phyloP scores from a whole-genome alignment of 1,140 invertebrate genomes.

The Parasteatoda tepidariorum region DNA sequence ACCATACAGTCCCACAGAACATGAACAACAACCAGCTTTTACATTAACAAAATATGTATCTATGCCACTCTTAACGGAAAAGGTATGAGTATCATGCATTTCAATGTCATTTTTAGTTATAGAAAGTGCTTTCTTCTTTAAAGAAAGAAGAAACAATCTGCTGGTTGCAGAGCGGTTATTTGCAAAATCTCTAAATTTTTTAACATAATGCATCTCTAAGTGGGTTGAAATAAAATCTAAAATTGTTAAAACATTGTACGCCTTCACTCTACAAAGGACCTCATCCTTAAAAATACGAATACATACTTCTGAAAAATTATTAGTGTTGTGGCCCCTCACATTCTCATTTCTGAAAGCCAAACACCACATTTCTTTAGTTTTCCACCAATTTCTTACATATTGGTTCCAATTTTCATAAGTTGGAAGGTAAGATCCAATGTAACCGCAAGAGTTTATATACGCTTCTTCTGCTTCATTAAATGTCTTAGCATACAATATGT shows the following conservation, averaged over 20 bases:
- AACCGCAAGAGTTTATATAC: not conserved
- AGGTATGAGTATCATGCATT: not conserved
- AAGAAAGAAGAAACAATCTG: not conserved
- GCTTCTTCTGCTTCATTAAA: not conserved
- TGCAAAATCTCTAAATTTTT: not conserved
- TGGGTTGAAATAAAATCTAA: not conserved
- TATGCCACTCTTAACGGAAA: not conserved
- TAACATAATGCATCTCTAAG: not conserved
- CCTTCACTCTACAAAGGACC: not conserved
- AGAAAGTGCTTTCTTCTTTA: not conserved
- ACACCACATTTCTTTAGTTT: constrained; percentile 5
- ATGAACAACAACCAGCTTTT: not conserved
- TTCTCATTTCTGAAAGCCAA: constrained; percentile 1
- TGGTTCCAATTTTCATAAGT: not conserved
- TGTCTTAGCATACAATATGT: not conserved
- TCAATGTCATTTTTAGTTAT: not conserved
- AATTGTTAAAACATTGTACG: constrained; percentile 12
- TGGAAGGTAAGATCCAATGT: not conserved
- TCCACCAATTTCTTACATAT: not conserved
- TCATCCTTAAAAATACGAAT: constrained; percentile 7
- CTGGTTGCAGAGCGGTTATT: not conserved
- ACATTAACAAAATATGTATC: not conserved
- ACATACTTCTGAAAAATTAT: constrained; percentile 29
- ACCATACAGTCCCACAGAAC: not conserved
- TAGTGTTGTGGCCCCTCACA: constrained; percentile 17